These are phyloP conservation scores for Acronicta alni DNA, from an alignment of 2,888 invertebrate genomes.

Conservation along the genomic window DNA sequence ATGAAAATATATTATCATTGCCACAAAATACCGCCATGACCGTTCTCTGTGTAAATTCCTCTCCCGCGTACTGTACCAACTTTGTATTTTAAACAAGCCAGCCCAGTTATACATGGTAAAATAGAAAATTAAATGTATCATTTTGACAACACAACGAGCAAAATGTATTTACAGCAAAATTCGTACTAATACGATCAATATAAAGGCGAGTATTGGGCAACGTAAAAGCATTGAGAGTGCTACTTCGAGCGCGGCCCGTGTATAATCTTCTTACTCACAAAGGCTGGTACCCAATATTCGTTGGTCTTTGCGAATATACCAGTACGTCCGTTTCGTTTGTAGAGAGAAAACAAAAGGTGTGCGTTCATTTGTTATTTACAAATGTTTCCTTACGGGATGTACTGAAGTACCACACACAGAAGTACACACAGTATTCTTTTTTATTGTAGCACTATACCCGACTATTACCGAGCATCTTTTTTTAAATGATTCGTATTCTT, in stretches of 20 bases:
- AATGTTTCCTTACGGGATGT: not conserved
- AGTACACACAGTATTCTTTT: not conserved
- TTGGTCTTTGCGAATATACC: not conserved
- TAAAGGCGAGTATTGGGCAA: not conserved
- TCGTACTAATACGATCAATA: not conserved
- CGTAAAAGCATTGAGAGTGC: not conserved
- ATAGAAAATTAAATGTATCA: slow-evolving; percentile 11
- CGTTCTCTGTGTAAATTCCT: not conserved
- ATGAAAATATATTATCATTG: not conserved
- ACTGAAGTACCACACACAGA: not conserved
- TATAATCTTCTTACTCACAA: slow-evolving; percentile 2
- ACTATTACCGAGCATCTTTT: not conserved
- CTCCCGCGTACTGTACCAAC: not conserved
- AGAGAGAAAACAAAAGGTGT: slow-evolving; percentile 1
- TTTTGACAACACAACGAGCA: not conserved
- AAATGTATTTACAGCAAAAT: not conserved
- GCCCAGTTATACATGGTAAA: not conserved
- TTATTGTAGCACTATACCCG: not conserved
- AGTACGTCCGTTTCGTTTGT: not conserved
- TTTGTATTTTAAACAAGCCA: not conserved
- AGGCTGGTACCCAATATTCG: not conserved
- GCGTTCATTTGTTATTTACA: not conserved
- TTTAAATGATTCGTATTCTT: not conserved
- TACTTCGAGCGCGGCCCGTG: not conserved
- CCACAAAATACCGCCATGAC: not conserved